These are phyloP conservation scores for Girardinichthys multiradiatus DNA, from an alignment of 2,113 vertebrate genomes.

Conservation along the genomic window DNA sequence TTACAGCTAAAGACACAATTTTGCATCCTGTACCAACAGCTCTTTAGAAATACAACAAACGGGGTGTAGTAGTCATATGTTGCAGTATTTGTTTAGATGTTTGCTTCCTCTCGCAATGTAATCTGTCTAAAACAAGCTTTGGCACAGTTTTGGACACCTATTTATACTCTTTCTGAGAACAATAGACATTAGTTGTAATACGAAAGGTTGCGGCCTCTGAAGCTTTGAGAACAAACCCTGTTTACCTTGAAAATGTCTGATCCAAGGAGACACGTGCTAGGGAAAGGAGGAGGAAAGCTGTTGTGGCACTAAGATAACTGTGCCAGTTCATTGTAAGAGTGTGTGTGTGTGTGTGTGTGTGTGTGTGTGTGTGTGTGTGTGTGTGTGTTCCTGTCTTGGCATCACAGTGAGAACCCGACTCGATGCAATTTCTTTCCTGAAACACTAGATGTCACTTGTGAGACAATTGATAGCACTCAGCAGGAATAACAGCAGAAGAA, in stretches of 20 bases:
- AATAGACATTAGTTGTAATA: constrained; percentile 53
- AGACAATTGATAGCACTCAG: too few relatives aligned
- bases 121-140: constrained; percentile 28
- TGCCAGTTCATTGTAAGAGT: constrained; percentile 49
- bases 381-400: constrained; percentile 15
- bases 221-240: constrained; percentile 55
- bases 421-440: too few relatives aligned
- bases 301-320: constrained; percentile 41
- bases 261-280: constrained; percentile 27
- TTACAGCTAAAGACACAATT: background rate
- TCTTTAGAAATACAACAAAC: constrained; percentile 35
- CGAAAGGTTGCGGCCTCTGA: constrained; percentile 54
- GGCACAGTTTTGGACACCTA: constrained; percentile 47
- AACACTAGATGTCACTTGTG: too few relatives aligned
- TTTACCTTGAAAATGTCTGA: constrained; percentile 52
- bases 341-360: constrained; percentile 10
- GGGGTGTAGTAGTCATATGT: constrained; percentile 56
- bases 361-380: constrained; percentile 13
- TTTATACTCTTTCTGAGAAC: constrained; percentile 54
- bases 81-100: constrained; percentile 36
- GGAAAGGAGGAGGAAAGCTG: constrained; percentile 36
- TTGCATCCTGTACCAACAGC: background rate
- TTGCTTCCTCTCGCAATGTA: constrained; percentile 8
- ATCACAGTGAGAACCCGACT: too few relatives aligned
- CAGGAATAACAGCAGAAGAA: too few relatives aligned